Percentiles rank a stretch among this genome's conserved stretches.
Evolutionary conservation across 2,797 vertebrate species (phyloP).

Genomic region (Anas bahamensis): DNA sequence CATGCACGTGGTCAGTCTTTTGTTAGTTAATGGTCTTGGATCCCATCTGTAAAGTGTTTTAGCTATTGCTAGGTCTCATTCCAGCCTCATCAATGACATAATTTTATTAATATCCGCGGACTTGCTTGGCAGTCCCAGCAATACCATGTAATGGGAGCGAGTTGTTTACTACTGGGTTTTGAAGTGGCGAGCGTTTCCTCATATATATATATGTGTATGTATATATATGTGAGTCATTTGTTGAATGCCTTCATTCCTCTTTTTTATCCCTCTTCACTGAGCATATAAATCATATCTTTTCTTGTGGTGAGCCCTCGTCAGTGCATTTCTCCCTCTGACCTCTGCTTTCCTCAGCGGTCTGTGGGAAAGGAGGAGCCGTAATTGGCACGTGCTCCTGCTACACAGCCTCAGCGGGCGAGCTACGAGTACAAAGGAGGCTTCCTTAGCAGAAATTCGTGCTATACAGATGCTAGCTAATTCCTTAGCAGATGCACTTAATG

Average conservation of each 20-base stretch:
- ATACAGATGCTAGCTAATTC: neutral
- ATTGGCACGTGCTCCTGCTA: neutral
- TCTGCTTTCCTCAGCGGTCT: neutral
- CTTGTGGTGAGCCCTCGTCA: neutral
- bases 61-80: neutral
- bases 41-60: neutral
- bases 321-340: neutral
- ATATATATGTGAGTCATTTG: neutral
- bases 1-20: neutral
- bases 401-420: neutral
- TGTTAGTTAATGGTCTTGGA: neutral
- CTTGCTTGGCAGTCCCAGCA: neutral
- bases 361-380: neutral
- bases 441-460: neutral
- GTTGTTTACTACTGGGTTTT: constrained; percentile 13
- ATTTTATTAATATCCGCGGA: neutral
- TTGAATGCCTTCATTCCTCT: neutral
- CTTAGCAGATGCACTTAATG: constrained; percentile 40
- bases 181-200: constrained; percentile 10
- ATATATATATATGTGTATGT: neutral
- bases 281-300: neutral
- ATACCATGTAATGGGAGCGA: neutral
- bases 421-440: neutral
- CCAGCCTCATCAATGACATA: constrained; percentile 1
- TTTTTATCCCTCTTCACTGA: neutral